phyloP scores from a whole-genome alignment of 2,888 invertebrate species.

The Calliopum simillimum region DNA sequence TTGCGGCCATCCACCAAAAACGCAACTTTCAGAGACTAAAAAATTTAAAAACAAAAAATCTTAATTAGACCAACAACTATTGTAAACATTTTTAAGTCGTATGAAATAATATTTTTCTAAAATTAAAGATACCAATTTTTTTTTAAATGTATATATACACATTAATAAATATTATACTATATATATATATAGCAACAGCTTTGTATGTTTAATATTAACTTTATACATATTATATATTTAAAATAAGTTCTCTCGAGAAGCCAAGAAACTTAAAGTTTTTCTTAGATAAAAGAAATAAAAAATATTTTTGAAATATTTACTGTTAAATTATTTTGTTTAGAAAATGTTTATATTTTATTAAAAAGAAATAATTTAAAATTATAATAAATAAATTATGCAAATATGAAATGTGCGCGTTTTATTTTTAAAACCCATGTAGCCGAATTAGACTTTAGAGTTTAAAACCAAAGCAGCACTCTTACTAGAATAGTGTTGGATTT shows the following conservation, averaged over 20 bases:
- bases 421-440: background rate
- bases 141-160: constrained; percentile 6
- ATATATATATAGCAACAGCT: constrained; percentile 14
- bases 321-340: constrained; percentile 35
- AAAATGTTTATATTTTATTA: constrained; percentile 33
- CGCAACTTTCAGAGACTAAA: constrained; percentile 38
- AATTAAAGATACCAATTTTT: background rate
- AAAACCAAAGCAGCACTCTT: no score
- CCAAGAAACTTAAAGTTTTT: constrained; percentile 52
- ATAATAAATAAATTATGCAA: constrained; percentile 55
- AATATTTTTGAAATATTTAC: constrained; percentile 37
- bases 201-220: background rate
- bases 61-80: constrained; percentile 6
- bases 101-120: constrained; percentile 2
- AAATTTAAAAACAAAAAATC: background rate
- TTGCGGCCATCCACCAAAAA: constrained; percentile 39
- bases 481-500: no score
- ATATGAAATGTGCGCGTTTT: constrained; percentile 39
- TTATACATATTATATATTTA: constrained; percentile 21
- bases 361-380: constrained; percentile 30
- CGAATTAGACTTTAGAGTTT: no score
- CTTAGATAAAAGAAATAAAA: constrained; percentile 25
- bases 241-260: constrained; percentile 34
- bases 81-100: background rate
- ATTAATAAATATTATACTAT: constrained; percentile 14